Base-by-base conservation (phyloP, 2,797 vertebrate species). In the Spheniscus humboldti region DNA sequence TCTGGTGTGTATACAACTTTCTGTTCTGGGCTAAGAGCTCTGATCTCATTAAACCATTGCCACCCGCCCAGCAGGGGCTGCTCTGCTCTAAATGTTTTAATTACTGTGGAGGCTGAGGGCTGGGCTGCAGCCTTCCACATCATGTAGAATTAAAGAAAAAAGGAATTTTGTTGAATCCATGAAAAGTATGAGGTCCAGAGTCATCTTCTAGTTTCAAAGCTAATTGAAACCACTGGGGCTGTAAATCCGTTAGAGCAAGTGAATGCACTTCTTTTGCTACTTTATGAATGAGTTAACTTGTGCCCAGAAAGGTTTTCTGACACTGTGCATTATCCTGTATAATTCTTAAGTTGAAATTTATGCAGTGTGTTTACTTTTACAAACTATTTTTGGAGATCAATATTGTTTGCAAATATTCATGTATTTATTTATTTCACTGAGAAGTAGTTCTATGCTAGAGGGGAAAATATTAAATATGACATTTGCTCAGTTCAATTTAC, bases 341-440 rank as follows among this genome's bases (percentile, higher is more conserved):
- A 92, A 94, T 92, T 92, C 94, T 96, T 96, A 82, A 53, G 18
- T 8, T 91, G 75, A 88, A 88, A 76, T 95, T 92, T 96, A 94
- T 97, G 96, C 91, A 82, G 37, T 57, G 48, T 98, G 95, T 97
- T 98, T 98, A 97, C 97, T 97, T 98, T 96, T 95, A 86, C 92
- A 97, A 95, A 96, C 81, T 97, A 68, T 93, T 97, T 96, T 96
- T 97, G 90, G 91, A 96, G 90, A 97, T 94, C 92, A 94, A 87
- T 91, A 90, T 97, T 98, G 97, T 97, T 98, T 97, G 94, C 75
- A 95, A 97, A 86, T 96, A 92, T 66, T 64, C 13, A 30, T 59
- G 35, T 86, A 48, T 78, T 83, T 95, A 76, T 90, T 83, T 91
- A 60, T 73, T 90, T 84, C 87, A 74, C 53, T 75, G 96, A 96